phyloP scores from a whole-genome alignment of 2,113 vertebrate species.

The Jacana jacana region DNA sequence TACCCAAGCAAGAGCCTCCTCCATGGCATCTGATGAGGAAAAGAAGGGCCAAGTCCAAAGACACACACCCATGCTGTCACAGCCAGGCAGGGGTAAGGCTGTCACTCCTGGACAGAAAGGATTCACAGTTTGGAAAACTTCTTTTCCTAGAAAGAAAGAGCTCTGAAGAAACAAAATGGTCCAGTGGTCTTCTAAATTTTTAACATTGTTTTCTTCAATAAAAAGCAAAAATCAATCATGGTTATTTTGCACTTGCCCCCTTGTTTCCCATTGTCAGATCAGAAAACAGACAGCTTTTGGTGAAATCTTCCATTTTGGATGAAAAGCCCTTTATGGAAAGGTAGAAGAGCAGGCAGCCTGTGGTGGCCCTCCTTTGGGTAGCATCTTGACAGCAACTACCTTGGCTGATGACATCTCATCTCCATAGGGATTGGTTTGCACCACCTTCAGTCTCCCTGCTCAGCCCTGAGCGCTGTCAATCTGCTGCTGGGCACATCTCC shows the following conservation, averaged over 20 bases:
- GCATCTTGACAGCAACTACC: not conserved
- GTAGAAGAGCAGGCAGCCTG: not conserved
- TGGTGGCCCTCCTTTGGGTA: not conserved
- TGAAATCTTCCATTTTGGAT: not conserved
- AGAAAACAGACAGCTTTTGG: not conserved
- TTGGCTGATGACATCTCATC: not conserved
- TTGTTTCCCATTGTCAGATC: not conserved
- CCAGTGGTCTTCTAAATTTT: not conserved
- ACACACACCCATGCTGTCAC: not conserved
- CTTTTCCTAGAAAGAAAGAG: not conserved
- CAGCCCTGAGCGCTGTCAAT: not conserved
- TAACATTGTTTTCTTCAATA: not conserved
- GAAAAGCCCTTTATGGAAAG: not conserved
- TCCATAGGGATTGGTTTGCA: not conserved
- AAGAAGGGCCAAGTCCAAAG: not conserved
- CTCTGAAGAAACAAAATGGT: not conserved
- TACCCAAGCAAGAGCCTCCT: not conserved
- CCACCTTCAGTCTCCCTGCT: not conserved
- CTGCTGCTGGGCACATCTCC: not conserved
- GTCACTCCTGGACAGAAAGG: not conserved
- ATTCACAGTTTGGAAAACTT: not conserved
- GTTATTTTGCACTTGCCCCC: not conserved
- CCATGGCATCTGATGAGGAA: not conserved
- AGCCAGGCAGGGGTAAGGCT: not conserved
- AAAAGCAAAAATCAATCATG: not conserved